These are phyloP conservation scores for Rhyzopertha dominica DNA, from an alignment of 1,140 invertebrate genomes.

Conservation along the genomic window DNA sequence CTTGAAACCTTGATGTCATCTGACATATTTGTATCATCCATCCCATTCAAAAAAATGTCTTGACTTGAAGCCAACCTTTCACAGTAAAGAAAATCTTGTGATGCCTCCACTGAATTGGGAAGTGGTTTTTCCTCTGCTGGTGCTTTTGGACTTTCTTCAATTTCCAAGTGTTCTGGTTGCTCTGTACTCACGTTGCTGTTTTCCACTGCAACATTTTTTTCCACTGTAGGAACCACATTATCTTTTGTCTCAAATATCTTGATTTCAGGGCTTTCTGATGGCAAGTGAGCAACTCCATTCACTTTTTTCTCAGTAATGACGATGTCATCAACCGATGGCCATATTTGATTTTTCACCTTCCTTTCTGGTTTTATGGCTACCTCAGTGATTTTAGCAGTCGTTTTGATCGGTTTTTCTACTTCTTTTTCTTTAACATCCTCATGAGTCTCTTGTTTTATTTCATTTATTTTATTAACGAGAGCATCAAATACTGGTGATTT, in stretches of 20 bases:
- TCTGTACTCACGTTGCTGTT: no score
- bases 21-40: constrained; percentile 52
- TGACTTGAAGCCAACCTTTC: constrained; percentile 25
- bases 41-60: constrained; percentile 17
- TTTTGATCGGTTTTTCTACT: constrained; percentile 14
- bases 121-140: constrained; percentile 1
- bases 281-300: constrained; percentile 1
- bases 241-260: constrained; percentile 6
- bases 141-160: constrained; percentile 8
- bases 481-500: constrained; percentile 37
- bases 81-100: constrained; percentile 30
- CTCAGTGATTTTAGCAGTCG: constrained; percentile 15
- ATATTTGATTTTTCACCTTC: constrained; percentile 22
- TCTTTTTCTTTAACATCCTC: constrained; percentile 22
- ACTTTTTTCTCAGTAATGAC: constrained; percentile 9
- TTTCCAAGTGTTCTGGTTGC: not conserved
- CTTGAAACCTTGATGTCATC: constrained; percentile 57
- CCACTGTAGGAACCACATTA: no score
- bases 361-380: constrained; percentile 11
- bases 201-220: no score
- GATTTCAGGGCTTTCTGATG: not conserved
- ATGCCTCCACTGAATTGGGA: not conserved
- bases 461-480: constrained; percentile 39
- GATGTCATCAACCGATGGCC: constrained; percentile 13
- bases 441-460: constrained; percentile 37